Evolutionary conservation across 2,113 vertebrate genomes (phyloP).

Genomic region (Crotalus tigris): DNA sequence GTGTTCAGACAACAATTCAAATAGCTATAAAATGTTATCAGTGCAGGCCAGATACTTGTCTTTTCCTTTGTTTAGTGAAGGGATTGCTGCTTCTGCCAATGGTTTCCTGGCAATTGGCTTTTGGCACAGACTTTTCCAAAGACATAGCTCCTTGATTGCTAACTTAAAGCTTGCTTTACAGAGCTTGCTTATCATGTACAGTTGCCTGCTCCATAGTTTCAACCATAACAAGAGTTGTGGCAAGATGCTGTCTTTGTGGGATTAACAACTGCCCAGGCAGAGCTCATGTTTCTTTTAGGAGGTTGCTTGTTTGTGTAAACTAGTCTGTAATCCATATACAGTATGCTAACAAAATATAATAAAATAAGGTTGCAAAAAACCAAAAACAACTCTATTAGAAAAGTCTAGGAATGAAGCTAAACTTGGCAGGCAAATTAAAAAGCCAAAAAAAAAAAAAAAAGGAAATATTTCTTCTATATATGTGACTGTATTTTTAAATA

Average conservation of each 20-base stretch:
- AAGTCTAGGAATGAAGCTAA: slow-evolving; percentile 8
- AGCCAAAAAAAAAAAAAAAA: slow-evolving; percentile 24
- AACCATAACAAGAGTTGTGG: not conserved
- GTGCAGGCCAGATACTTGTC: not conserved
- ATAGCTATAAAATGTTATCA: not conserved
- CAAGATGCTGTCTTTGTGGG: not conserved
- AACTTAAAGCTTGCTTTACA: not conserved
- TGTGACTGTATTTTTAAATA: slow-evolving; percentile 28
- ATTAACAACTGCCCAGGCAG: not conserved
- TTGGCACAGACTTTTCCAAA: not conserved
- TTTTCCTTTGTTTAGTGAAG: not conserved
- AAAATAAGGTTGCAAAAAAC: not conserved
- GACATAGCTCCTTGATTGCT: not conserved
- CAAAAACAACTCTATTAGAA: not conserved
- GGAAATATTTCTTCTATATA: slow-evolving; percentile 31
- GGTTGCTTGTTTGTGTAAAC: not conserved
- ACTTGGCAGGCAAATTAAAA: slow-evolving; percentile 35
- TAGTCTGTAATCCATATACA: not conserved
- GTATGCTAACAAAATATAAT: not conserved
- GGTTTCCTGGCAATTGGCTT: not conserved
- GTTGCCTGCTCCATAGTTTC: not conserved
- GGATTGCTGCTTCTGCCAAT: not conserved
- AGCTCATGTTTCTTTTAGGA: not conserved
- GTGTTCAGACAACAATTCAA: not conserved
- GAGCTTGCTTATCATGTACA: not conserved